Conservation (phyloP, 2,113 vertebrate genomes). For the Tinamus guttatus region DNA sequence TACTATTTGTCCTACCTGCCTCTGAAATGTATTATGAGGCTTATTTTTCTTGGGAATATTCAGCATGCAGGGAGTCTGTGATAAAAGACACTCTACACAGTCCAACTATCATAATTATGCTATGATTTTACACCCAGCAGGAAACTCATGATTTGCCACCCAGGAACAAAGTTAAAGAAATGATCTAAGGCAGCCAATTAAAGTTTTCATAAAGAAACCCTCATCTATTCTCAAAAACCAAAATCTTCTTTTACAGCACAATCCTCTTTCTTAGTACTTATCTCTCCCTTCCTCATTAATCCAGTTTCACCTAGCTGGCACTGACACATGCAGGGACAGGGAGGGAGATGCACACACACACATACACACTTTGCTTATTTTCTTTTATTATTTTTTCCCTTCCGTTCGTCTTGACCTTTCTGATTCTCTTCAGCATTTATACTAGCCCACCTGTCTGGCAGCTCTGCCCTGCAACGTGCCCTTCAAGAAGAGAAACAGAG, state of each 20-base stretch:
- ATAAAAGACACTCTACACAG: slow-evolving; percentile 43
- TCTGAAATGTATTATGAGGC: slow-evolving; percentile 33
- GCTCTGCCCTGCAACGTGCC: slow-evolving; percentile 48
- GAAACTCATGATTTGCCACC: slow-evolving; percentile 68
- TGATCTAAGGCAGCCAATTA: slow-evolving; percentile 71
- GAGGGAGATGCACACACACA: background rate
- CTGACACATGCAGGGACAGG: slow-evolving; percentile 14
- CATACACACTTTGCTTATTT: background rate
- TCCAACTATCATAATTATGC: slow-evolving; percentile 60
- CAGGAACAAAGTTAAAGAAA: slow-evolving; percentile 72
- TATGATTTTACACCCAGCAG: slow-evolving; percentile 61
- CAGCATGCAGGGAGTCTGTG: slow-evolving; percentile 47
- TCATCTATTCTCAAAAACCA: slow-evolving; percentile 55
- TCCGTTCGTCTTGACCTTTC: slow-evolving; percentile 69
- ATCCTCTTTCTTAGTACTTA: slow-evolving; percentile 65
- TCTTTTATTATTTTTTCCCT: background rate
- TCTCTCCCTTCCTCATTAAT: slow-evolving; percentile 69
- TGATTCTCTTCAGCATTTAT: slow-evolving; percentile 57
- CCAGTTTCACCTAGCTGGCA: slow-evolving; percentile 62
- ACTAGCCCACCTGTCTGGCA: slow-evolving; percentile 68
- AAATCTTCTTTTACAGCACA: slow-evolving; percentile 69
- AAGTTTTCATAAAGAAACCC: slow-evolving; percentile 67
- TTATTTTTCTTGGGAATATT: slow-evolving; percentile 49
- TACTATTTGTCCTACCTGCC: slow-evolving; percentile 55
- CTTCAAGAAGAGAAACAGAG: slow-evolving; percentile 66